These are phyloP conservation scores for Apotomis betuletana DNA, from an alignment of 2,888 invertebrate genomes.

Conservation along the genomic window DNA sequence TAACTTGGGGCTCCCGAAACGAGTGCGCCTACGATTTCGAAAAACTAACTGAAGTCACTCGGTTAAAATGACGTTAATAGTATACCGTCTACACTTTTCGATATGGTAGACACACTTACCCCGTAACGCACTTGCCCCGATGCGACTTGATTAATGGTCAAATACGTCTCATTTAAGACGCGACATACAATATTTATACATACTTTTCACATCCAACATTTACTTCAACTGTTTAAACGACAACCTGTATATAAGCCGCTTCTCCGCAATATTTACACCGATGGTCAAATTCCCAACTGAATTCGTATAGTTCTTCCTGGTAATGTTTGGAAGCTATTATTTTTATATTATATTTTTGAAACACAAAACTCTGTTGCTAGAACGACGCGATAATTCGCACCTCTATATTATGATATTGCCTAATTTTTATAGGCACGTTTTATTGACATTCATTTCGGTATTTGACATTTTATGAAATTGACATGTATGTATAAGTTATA, in stretches of 20 bases:
- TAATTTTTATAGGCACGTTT: slow-evolving; percentile 6
- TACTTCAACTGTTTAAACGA: too few species aligned
- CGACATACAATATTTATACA: too few species aligned
- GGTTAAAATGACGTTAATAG: too few species aligned
- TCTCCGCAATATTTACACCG: neutral
- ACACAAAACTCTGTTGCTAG: slow-evolving; percentile 7
- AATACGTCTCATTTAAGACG: too few species aligned
- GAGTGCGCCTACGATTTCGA: too few species aligned
- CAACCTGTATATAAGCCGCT: neutral
- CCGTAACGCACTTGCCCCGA: too few species aligned
- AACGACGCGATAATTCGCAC: neutral
- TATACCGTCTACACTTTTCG: too few species aligned
- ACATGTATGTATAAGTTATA: slow-evolving; percentile 8
- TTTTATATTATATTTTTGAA: slow-evolving; percentile 4
- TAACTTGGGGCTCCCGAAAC: too few species aligned
- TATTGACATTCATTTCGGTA: neutral
- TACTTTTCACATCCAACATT: too few species aligned
- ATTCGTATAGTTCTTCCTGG: slow-evolving; percentile 1
- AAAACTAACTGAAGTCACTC: too few species aligned
- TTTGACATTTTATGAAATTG: neutral
- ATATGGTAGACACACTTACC: too few species aligned
- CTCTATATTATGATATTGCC: slow-evolving; percentile 15
- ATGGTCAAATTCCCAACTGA: neutral
- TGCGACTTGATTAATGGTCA: too few species aligned
- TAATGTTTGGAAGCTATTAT: neutral